Percentiles rank a stretch among this genome's conserved stretches.
phyloP scores from a whole-genome alignment of 2,797 vertebrate species.

The Columba guinea region DNA sequence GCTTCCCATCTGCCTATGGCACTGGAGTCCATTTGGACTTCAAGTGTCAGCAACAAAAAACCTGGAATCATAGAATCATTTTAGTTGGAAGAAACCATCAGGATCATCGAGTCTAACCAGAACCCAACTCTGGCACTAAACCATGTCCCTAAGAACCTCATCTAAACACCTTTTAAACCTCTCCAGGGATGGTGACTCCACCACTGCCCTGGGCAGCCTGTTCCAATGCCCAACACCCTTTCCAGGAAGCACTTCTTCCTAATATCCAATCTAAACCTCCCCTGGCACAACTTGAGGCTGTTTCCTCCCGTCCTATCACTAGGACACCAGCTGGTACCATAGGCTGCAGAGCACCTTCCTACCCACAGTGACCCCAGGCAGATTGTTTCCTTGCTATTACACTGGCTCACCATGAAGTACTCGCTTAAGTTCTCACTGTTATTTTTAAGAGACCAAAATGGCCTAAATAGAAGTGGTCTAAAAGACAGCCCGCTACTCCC shows the following conservation, averaged over 20 bases:
- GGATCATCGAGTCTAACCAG: too few species aligned
- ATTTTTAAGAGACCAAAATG: not conserved
- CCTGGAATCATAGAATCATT: not conserved
- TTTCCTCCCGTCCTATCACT: too few species aligned
- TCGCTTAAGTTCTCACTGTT: not conserved
- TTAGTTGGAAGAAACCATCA: too few species aligned
- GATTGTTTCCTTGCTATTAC: not conserved
- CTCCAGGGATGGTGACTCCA: too few species aligned
- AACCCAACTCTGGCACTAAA: too few species aligned
- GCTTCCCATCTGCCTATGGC: not conserved
- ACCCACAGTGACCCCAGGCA: not conserved
- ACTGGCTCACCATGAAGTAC: not conserved
- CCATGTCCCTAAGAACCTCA: too few species aligned
- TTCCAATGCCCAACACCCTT: too few species aligned
- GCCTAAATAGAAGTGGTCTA: not conserved
- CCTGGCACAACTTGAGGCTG: too few species aligned
- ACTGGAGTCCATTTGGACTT: not conserved
- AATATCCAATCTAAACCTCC: too few species aligned
- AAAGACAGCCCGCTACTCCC: not conserved
- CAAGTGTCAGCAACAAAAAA: not conserved
- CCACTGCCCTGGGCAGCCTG: too few species aligned
- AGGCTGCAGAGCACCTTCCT: not conserved
- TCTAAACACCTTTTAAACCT: too few species aligned
- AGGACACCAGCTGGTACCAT: not conserved
- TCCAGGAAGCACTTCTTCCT: too few species aligned